phyloP scores from a whole-genome alignment of 2,888 invertebrate species.

The Stegophylla sp. region DNA sequence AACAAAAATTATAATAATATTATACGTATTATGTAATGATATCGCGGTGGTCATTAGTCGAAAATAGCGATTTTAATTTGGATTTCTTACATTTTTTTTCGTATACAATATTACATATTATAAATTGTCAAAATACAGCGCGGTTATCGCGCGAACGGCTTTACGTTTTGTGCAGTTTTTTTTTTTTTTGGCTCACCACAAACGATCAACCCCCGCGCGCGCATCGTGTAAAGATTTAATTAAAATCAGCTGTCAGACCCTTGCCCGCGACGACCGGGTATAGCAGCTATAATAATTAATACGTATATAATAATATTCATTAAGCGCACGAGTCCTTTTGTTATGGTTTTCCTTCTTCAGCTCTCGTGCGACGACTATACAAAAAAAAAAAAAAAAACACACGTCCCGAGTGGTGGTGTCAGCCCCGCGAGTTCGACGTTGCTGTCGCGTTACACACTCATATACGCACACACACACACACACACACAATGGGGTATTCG shows the following conservation, averaged over 20 bases:
- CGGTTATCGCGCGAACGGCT: too few species aligned
- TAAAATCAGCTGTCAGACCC: neutral
- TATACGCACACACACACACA: neutral
- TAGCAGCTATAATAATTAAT: neutral
- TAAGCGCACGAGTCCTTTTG: slow-evolving; percentile 4
- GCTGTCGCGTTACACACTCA: neutral
- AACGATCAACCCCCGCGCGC: too few species aligned
- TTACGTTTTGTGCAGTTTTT: neutral
- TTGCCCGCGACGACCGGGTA: neutral
- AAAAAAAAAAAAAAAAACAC: slow-evolving; percentile 22
- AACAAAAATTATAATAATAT: too few species aligned
- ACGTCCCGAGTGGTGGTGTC: slow-evolving; percentile 31
- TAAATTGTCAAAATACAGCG: too few species aligned
- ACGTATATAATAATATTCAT: neutral
- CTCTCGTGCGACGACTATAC: neutral
- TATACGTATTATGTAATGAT: too few species aligned
- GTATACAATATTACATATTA: too few species aligned
- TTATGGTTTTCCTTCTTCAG: neutral
- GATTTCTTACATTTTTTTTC: too few species aligned
- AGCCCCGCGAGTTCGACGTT: slow-evolving; percentile 28
- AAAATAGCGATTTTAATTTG: too few species aligned
- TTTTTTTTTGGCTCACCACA: neutral
- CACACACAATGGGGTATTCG: slow-evolving; percentile 36
- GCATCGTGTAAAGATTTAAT: neutral
- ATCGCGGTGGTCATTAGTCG: too few species aligned